These are phyloP conservation scores for Agrenia bidenticulata DNA, from an alignment of 2,888 invertebrate species.

Conservation along the genomic window DNA sequence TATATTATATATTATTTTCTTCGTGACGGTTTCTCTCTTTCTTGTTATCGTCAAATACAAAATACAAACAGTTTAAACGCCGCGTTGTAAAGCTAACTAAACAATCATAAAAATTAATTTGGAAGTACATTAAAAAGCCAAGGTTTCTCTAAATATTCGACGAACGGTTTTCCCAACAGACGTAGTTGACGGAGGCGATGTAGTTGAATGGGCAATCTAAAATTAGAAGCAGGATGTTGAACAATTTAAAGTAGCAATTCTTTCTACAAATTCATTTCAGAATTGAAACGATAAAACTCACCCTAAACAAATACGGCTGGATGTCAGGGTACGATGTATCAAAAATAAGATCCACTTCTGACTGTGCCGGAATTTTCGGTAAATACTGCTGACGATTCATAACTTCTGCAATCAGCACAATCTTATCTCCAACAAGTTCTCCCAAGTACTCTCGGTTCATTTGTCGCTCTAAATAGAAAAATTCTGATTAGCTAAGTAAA, in stretches of 20 bases:
- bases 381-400: conserved; percentile 96
- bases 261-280: conserved; percentile 1
- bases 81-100: too few species aligned
- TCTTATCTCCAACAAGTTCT: conserved; percentile 85
- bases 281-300: conserved; percentile 58
- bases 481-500: too few species aligned
- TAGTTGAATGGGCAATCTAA: conserved; percentile 55
- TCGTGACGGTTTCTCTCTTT: too few species aligned
- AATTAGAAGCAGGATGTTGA: conserved; percentile 44
- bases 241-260: not conserved
- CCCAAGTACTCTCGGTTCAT: conserved; percentile 83
- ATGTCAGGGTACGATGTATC: conserved; percentile 90
- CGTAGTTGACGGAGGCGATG: conserved; percentile 65
- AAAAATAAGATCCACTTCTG: conserved; percentile 89
- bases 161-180: conserved; percentile 87
- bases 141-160: conserved; percentile 82
- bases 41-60: too few species aligned
- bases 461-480: conserved; percentile 67
- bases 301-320: conserved; percentile 94
- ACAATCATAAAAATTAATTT: too few species aligned
- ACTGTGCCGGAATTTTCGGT: conserved; percentile 91
- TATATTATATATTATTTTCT: too few species aligned
- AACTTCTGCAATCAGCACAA: conserved; percentile 89
- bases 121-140: conserved; percentile 55
- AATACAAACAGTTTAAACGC: too few species aligned